Conservation (phyloP, 2,888 invertebrate species). For the Palloptera scutellata region DNA sequence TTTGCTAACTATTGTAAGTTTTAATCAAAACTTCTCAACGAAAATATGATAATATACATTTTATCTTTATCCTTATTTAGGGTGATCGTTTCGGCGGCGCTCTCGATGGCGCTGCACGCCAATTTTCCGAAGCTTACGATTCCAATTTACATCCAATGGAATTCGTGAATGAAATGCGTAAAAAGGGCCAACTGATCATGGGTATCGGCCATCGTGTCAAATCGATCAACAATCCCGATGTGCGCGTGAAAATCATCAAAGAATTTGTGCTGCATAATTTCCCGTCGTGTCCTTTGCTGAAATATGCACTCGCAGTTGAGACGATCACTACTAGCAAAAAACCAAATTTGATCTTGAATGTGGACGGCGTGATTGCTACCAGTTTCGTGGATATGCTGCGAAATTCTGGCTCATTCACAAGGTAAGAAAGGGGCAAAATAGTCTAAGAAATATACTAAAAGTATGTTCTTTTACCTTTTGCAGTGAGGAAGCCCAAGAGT, state of each 20-base stretch:
- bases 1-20: slow-evolving; percentile 91
- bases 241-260: slow-evolving; percentile 95
- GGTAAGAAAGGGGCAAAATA: slow-evolving; percentile 65
- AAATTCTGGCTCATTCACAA: slow-evolving; percentile 92
- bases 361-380: slow-evolving; percentile 98
- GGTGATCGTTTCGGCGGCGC: slow-evolving; percentile 99
- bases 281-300: slow-evolving; percentile 91
- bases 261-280: slow-evolving; percentile 94
- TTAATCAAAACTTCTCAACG: not conserved
- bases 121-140: slow-evolving; percentile 97
- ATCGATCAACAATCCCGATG: slow-evolving; percentile 98
- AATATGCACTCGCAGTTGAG: slow-evolving; percentile 97
- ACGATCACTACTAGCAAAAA: slow-evolving; percentile 99
- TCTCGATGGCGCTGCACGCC: slow-evolving; percentile 94
- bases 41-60: not conserved
- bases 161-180: slow-evolving; percentile 97
- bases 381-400: slow-evolving; percentile 96
- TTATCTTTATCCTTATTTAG: slow-evolving; percentile 64
- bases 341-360: slow-evolving; percentile 99
- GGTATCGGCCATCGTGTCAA: slow-evolving; percentile 96
- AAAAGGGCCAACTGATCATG: slow-evolving; percentile 97
- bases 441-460: too few species aligned
- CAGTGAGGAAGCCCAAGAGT: slow-evolving; percentile 96
- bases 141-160: slow-evolving; percentile 94
- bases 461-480: slow-evolving; percentile 22